Conservation (phyloP, 2,888 invertebrate species). For the Pandemis cinnamomeana region DNA sequence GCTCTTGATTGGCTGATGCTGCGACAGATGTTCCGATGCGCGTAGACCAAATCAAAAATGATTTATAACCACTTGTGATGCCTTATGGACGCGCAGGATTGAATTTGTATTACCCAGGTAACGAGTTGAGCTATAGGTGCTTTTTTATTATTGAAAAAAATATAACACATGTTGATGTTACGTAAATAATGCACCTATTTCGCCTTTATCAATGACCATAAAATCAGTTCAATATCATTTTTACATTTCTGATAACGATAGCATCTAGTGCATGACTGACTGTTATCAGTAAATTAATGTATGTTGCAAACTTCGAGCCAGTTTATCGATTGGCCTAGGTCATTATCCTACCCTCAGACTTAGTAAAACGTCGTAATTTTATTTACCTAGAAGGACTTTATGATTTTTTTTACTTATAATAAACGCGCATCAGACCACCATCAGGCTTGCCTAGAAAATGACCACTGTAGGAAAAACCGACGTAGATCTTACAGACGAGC, state of each 20-base stretch:
- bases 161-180: too few species aligned
- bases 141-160: background rate
- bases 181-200: background rate
- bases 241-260: slow-evolving; percentile 21
- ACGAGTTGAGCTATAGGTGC: background rate
- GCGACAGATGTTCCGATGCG: slow-evolving; percentile 68
- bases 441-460: too few species aligned
- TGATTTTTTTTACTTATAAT: background rate
- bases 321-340: slow-evolving; percentile 27
- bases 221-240: slow-evolving; percentile 25
- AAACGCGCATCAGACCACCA: too few species aligned
- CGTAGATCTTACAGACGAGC: too few species aligned
- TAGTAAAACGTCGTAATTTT: background rate
- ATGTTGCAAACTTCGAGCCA: slow-evolving; percentile 1
- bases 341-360: background rate
- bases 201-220: slow-evolving; percentile 14
- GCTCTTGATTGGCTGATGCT: slow-evolving; percentile 68
- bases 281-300: slow-evolving; percentile 11
- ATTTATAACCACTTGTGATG: slow-evolving; percentile 56
- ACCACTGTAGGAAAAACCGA: too few species aligned
- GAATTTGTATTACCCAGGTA: slow-evolving; percentile 42
- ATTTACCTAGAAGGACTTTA: background rate
- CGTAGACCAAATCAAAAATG: slow-evolving; percentile 47
- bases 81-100: slow-evolving; percentile 37
- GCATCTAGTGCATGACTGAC: slow-evolving; percentile 6